phyloP scores from a whole-genome alignment of 2,888 invertebrate genomes.

The Steinernema carpocapsae region DNA sequence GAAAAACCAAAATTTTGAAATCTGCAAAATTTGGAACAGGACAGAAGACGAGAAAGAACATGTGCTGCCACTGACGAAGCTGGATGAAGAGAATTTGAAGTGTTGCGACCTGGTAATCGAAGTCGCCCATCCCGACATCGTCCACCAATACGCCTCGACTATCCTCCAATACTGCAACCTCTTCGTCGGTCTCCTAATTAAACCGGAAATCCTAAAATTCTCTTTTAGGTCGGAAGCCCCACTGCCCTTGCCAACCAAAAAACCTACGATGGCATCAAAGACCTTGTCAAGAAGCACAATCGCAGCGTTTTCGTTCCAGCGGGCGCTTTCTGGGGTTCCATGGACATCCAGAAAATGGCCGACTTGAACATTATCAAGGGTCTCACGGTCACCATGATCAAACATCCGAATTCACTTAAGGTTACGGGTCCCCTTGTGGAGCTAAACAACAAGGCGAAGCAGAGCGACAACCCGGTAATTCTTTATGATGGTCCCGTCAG shows the following conservation, averaged over 20 bases:
- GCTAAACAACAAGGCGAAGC: constrained; percentile 68
- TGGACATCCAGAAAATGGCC: constrained; percentile 74
- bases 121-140: constrained; percentile 73
- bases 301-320: constrained; percentile 72
- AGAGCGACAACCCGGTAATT: constrained; percentile 65
- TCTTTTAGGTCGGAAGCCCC: constrained; percentile 72
- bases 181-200: constrained; percentile 69
- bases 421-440: constrained; percentile 68
- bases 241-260: constrained; percentile 72
- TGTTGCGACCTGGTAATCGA: constrained; percentile 70
- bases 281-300: constrained; percentile 52
- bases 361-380: constrained; percentile 69
- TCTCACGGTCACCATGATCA: constrained; percentile 73
- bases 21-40: constrained; percentile 64
- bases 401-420: constrained; percentile 72
- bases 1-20: constrained; percentile 49
- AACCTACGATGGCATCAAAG: constrained; percentile 68
- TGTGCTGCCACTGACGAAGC: constrained; percentile 52
- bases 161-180: constrained; percentile 72
- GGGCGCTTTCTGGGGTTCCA: constrained; percentile 74
- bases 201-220: neutral
- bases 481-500: constrained; percentile 74
- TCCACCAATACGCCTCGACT: constrained; percentile 70
- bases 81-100: constrained; percentile 49
- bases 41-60: constrained; percentile 50